Conservation (phyloP, 2,113 vertebrate species). For the Maccullochella peelii region DNA sequence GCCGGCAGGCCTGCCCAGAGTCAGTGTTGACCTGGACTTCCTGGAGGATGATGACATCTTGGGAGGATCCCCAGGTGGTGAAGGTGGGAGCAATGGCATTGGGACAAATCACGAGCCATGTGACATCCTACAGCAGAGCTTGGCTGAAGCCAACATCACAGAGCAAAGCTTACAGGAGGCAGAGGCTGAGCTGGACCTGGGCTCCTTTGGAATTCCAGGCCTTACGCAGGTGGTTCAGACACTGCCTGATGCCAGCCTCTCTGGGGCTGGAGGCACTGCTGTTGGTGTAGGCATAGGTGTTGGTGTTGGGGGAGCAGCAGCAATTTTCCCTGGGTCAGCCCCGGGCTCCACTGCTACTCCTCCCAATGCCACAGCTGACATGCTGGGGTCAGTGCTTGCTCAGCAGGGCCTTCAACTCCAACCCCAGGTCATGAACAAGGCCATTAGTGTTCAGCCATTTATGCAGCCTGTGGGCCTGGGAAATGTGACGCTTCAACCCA, state of each 20-base stretch:
- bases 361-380: conserved; percentile 83
- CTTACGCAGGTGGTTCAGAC: conserved; percentile 91
- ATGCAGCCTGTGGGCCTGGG: conserved; percentile 93
- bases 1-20: conserved; percentile 83
- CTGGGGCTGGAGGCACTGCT: conserved; percentile 74
- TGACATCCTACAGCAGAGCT: conserved; percentile 97
- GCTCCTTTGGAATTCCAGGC: conserved; percentile 91
- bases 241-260: conserved; percentile 86
- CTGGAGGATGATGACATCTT: conserved; percentile 95
- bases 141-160: conserved; percentile 98
- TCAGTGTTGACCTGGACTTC: conserved; percentile 96
- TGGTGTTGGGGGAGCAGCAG: conserved; percentile 83
- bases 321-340: conserved; percentile 87
- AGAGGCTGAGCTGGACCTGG: conserved; percentile 94
- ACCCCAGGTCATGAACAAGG: conserved; percentile 94
- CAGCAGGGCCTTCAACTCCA: conserved; percentile 93
- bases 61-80: conserved; percentile 86
- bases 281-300: conserved; percentile 82
- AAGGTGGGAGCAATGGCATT: conserved; percentile 83
- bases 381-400: conserved; percentile 91
- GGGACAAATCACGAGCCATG: conserved; percentile 90
- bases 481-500: conserved; percentile 94
- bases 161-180: conserved; percentile 95
- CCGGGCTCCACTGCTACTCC: conserved; percentile 73
- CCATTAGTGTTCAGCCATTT: conserved; percentile 94